Percentiles rank a stretch among this genome's conserved stretches.
phyloP scores from a whole-genome alignment of 2,113 vertebrate genomes.

The Campylomormyrus tamandua region DNA sequence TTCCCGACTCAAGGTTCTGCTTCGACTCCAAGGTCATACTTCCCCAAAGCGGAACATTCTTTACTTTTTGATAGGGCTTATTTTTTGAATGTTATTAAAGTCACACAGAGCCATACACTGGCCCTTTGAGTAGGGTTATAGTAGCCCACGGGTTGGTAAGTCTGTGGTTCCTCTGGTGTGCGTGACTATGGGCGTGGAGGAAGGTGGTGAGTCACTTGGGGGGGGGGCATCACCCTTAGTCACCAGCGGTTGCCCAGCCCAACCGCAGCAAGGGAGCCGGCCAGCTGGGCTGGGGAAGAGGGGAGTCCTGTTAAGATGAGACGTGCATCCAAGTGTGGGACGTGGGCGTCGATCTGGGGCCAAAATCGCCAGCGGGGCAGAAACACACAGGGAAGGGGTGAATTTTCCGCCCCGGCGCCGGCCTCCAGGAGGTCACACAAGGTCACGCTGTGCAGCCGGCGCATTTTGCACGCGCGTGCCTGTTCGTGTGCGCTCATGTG shows the following conservation, averaged over 20 bases:
- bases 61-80: not conserved
- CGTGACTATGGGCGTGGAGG: not conserved
- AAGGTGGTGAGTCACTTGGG: not conserved
- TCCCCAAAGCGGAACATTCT: not conserved
- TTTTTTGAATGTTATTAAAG: not conserved
- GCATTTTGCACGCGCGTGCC: not conserved
- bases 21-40: not conserved
- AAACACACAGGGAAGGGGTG: not conserved
- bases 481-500: slow-evolving; percentile 2
- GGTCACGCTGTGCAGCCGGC: not conserved
- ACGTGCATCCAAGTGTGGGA: not conserved
- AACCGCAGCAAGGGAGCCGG: not conserved
- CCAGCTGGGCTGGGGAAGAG: not conserved
- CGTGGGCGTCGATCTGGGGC: not conserved
- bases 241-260: not conserved
- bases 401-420: not conserved
- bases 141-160: not conserved
- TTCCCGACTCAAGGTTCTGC: not conserved
- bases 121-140: not conserved
- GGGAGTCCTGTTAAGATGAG: not conserved
- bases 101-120: not conserved
- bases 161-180: not conserved
- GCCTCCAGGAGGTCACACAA: not conserved
- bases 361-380: not conserved
- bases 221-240: not conserved